Conservation (phyloP, 1,140 invertebrate species). For the Bombus sibiricus region DNA sequence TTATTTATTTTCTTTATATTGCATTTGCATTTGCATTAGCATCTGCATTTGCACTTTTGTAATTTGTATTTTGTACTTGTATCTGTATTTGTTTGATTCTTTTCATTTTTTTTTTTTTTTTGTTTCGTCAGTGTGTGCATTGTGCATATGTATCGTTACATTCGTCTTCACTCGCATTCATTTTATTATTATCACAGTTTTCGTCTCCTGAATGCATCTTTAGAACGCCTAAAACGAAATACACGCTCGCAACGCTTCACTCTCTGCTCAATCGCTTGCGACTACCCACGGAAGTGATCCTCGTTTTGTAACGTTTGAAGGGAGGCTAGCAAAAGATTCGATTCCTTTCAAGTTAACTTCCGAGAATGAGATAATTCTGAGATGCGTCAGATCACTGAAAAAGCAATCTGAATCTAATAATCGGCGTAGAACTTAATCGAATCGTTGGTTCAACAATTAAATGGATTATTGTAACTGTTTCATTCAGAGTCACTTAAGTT, state of each 20-base stretch:
- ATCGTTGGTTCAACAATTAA: neutral
- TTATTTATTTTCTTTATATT: constrained; percentile 33
- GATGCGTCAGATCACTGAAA: neutral
- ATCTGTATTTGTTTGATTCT: neutral
- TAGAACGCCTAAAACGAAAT: constrained; percentile 1
- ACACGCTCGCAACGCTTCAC: constrained; percentile 51
- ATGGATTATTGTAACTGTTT: neutral
- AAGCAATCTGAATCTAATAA: neutral
- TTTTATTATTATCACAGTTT: neutral
- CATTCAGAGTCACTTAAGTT: neutral
- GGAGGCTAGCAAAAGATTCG: neutral
- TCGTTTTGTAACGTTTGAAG: neutral
- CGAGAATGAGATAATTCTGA: neutral
- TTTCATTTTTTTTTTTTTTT: neutral
- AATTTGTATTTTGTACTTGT: neutral
- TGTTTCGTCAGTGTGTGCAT: neutral
- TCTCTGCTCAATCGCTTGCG: constrained; percentile 29
- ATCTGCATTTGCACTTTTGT: neutral
- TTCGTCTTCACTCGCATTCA: constrained; percentile 13
- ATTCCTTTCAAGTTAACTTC: neutral
- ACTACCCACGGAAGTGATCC: neutral
- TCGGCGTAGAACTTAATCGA: too few relatives aligned
- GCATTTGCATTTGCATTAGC: constrained; percentile 3
- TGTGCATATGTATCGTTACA: constrained; percentile 12
- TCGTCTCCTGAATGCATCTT: constrained; percentile 2